Conservation (phyloP, 1,140 invertebrate species). For the Drosophila elegans region DNA sequence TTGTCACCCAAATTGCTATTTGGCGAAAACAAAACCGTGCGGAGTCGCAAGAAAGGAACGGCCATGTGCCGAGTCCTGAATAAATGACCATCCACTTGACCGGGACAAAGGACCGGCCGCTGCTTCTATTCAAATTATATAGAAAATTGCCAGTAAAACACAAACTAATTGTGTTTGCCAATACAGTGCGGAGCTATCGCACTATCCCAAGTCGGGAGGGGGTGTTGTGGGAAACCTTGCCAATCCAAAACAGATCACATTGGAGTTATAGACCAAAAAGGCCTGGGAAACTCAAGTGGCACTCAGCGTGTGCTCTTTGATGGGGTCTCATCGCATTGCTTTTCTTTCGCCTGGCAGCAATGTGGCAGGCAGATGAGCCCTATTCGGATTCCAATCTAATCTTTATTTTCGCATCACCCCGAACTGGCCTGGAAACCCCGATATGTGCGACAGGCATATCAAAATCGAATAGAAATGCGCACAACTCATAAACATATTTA, state of each 20-base stretch:
- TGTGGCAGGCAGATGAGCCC: constrained; percentile 65
- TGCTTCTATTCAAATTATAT: constrained; percentile 78
- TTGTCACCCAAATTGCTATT: constrained; percentile 76
- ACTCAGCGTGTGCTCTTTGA: constrained; percentile 40
- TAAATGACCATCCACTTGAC: constrained; percentile 66
- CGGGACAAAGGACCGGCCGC: constrained; percentile 46
- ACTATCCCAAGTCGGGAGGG: constrained; percentile 22
- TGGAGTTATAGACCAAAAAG: constrained; percentile 8
- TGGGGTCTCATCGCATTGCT: constrained; percentile 16
- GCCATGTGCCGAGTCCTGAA: constrained; percentile 52
- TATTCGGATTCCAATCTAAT: constrained; percentile 45
- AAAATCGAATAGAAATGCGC: constrained; percentile 74
- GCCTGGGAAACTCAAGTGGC: constrained; percentile 76
- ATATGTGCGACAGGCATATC: constrained; percentile 61
- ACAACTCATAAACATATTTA: constrained; percentile 58
- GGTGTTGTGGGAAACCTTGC: constrained; percentile 37
- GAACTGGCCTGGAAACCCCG: constrained; percentile 49
- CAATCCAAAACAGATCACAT: constrained; percentile 24
- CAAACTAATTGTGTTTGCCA: constrained; percentile 70
- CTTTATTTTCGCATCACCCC: constrained; percentile 31
- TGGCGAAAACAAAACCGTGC: constrained; percentile 54
- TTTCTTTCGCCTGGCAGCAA: constrained; percentile 50
- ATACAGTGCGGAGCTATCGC: constrained; percentile 20
- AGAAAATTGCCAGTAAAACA: constrained; percentile 78
- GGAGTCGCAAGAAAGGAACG: constrained; percentile 19